phyloP scores from a whole-genome alignment of 2,113 vertebrate genomes.

The Acanthochromis polyacanthus region DNA sequence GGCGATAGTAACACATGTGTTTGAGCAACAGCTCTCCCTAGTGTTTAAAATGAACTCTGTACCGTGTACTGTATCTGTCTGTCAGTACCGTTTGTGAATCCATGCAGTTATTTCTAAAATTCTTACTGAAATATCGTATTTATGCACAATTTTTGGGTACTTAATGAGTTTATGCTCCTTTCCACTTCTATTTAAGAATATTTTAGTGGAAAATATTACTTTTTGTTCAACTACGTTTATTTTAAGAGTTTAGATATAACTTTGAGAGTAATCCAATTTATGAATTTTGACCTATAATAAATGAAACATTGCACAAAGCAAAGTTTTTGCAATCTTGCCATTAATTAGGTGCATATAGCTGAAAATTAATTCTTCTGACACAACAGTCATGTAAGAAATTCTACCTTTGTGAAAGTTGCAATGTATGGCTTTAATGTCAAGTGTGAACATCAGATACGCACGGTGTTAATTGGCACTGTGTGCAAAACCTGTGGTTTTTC shows the following conservation, averaged over 20 bases:
- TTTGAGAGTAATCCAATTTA: not conserved
- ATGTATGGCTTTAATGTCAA: too few relatives aligned
- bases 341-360: too few relatives aligned
- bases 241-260: not conserved
- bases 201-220: not conserved
- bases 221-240: not conserved
- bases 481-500: too few relatives aligned
- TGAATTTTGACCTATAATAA: too few relatives aligned
- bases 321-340: not conserved
- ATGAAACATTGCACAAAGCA: not conserved
- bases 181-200: not conserved
- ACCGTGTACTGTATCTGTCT: not conserved
- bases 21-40: conserved; percentile 57
- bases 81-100: not conserved
- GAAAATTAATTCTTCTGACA: too few relatives aligned
- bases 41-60: conserved; percentile 12
- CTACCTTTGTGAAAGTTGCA: too few relatives aligned
- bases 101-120: not conserved
- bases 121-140: too few relatives aligned
- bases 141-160: too few relatives aligned
- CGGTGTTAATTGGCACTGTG: too few relatives aligned
- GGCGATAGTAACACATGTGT: not conserved
- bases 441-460: too few relatives aligned
- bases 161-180: not conserved
- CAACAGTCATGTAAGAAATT: too few relatives aligned